Conservation (phyloP, 2,797 vertebrate genomes). For the Neosilurus hyrtlii region DNA sequence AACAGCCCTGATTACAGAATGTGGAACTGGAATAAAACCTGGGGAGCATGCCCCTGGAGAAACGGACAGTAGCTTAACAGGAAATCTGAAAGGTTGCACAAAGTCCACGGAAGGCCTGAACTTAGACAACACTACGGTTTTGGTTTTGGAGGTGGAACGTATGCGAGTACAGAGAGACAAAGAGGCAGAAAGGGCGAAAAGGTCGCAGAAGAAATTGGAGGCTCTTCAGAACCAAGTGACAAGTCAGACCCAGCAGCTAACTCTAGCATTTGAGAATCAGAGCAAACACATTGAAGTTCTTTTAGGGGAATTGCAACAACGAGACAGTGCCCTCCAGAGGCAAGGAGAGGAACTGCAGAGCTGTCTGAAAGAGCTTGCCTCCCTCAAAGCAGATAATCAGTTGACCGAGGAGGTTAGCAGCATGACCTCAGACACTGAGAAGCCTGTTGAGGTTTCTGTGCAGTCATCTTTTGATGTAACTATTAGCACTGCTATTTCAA, state of each 20-base stretch:
- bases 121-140: conserved; percentile 48
- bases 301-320: conserved; percentile 71
- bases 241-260: conserved; percentile 74
- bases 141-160: conserved; percentile 62
- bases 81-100: conserved; percentile 28
- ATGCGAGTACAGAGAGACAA: conserved; percentile 61
- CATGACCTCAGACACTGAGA: neutral
- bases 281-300: conserved; percentile 74
- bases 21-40: conserved; percentile 39
- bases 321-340: conserved; percentile 64
- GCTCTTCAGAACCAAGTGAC: conserved; percentile 76
- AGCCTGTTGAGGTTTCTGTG: conserved; percentile 21
- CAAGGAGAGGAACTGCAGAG: conserved; percentile 67
- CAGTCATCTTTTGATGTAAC: conserved; percentile 32
- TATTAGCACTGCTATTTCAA: conserved; percentile 24
- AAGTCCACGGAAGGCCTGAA: conserved; percentile 28
- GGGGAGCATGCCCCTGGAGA: conserved; percentile 25
- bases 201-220: conserved; percentile 70
- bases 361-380: conserved; percentile 58
- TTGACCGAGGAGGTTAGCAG: conserved; percentile 7
- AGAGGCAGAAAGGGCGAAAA: conserved; percentile 64
- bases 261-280: conserved; percentile 77
- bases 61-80: conserved; percentile 21
- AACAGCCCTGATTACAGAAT: conserved; percentile 54
- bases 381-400: conserved; percentile 47